Evolutionary conservation across 1,140 invertebrate species (phyloP), one percentile per base, ranked within the genome.

Genomic region (Drosophila sulfurigaster): DNA sequence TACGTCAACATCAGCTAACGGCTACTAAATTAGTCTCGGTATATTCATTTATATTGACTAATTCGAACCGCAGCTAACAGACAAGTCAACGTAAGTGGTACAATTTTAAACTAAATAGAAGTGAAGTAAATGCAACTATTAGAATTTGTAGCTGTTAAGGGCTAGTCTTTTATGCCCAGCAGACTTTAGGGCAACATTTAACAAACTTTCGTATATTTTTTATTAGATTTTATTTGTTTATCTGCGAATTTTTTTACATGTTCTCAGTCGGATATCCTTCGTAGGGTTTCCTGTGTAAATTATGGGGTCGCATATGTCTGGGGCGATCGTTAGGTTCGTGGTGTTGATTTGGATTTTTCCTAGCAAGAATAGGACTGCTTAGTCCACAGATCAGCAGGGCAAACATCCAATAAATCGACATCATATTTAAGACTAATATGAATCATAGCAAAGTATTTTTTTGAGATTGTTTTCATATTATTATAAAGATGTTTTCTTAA

Each of bases 271-370:
- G 2, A 7, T 48, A 62, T 25, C 30, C 16, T 25, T 41, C 5
- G 11, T 75, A 54, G 52, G 69, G 65, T 1, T 65, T 38, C 5
- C 68, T 60, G 5, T 81, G 80, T 25, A 78, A 4, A 58, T 80
- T 80, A 60, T 80, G 78, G 0, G 68, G 7, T 5, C 79, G 46
- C 1, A 15, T 0, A n/a, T 81, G 79, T 7, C 13, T 8, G 0
- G 54, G 25, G 10, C 78, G 62, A 48, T 77, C 73, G 5, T 25
- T 3, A 2, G 35, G 32, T 4, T 1, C 5, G 41, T 77, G 60
- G 15, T 25, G 4, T 59, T 41, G 15, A 11, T 28, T 51, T 20
- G 30, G 28, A 6, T 30, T 30, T 30, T n/a, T 25, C 0, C 3
- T 7, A n/a, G 25, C 49, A 30, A 30, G 8, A 1, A 52, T 30